Evolutionary conservation across 2,888 invertebrate species (phyloP).

Genomic region (Fissipunctia ypsillon): DNA sequence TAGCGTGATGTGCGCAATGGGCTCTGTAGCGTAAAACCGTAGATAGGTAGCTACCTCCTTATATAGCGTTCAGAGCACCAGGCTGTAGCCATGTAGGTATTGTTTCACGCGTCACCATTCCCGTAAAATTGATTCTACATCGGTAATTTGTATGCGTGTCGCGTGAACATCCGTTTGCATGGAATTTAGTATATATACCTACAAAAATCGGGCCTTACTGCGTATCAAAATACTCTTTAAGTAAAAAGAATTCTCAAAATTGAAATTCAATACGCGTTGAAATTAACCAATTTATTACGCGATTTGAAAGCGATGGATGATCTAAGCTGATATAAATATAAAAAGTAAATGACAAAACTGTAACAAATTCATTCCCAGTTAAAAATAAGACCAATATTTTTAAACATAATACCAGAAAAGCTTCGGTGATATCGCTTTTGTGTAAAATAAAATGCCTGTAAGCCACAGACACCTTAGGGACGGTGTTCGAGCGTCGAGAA

Average conservation of each 20-base stretch:
- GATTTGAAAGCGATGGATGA: conserved; percentile 9
- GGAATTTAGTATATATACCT: conserved; percentile 40
- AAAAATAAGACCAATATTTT: conserved; percentile 20
- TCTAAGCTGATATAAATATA: not conserved
- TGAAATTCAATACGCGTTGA: conserved; percentile 18
- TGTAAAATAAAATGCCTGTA: conserved; percentile 47
- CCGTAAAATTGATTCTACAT: conserved; percentile 54
- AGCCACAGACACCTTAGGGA: conserved; percentile 51
- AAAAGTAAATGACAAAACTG: not conserved
- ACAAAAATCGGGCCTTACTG: conserved; percentile 38
- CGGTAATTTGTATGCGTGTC: conserved; percentile 53
- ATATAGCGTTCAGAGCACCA: not conserved
- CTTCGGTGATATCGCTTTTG: conserved; percentile 17
- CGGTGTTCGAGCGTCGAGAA: conserved; percentile 47
- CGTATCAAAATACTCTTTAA: conserved; percentile 28
- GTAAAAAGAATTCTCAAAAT: conserved; percentile 15
- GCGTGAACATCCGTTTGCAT: conserved; percentile 50
- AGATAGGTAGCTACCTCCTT: not conserved
- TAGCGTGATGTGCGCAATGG: not conserved
- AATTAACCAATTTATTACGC: conserved; percentile 36
- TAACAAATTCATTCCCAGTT: conserved; percentile 9
- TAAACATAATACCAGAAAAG: conserved; percentile 40
- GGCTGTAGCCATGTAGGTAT: conserved; percentile 1
- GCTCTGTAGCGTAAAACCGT: not conserved
- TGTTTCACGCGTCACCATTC: conserved; percentile 29